Evolutionary conservation across 2,113 vertebrate species (phyloP).

Genomic region (Microtus montanus): DNA sequence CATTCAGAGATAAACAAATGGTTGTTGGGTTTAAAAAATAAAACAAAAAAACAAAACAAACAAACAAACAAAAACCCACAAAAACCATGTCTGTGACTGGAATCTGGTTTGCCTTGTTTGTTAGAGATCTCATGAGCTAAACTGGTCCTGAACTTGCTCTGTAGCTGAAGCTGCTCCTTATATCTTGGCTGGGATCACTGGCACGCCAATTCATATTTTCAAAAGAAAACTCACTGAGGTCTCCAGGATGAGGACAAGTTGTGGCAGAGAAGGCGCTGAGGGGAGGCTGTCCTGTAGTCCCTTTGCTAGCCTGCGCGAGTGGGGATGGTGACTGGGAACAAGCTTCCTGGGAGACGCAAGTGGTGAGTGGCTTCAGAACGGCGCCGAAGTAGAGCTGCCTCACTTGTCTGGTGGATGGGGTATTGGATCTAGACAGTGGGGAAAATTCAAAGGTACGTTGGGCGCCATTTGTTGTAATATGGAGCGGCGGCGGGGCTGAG

Average conservation of each 20-base stretch:
- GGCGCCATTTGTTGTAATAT: too few species aligned
- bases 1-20: slow-evolving; percentile 34
- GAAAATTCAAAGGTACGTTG: background rate
- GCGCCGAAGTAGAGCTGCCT: background rate
- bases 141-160: background rate
- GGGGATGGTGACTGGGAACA: background rate
- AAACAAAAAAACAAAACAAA: too few species aligned
- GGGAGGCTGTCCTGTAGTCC: background rate
- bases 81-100: slow-evolving; percentile 19
- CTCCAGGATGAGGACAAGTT: slow-evolving; percentile 11
- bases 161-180: background rate
- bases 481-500: too few species aligned
- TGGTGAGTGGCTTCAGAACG: background rate
- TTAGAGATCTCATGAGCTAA: background rate
- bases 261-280: background rate
- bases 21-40: background rate
- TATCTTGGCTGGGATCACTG: background rate
- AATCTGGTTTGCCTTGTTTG: slow-evolving; percentile 24
- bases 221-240: slow-evolving; percentile 34
- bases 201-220: slow-evolving; percentile 38
- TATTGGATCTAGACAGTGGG: background rate
- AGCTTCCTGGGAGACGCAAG: background rate
- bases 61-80: too few species aligned
- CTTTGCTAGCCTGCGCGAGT: background rate
- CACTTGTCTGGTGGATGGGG: background rate